Evolutionary conservation across 1,140 invertebrate species (phyloP), one percentile per base, ranked within the genome.

Genomic region (Pseudomyrmex gracilis): DNA sequence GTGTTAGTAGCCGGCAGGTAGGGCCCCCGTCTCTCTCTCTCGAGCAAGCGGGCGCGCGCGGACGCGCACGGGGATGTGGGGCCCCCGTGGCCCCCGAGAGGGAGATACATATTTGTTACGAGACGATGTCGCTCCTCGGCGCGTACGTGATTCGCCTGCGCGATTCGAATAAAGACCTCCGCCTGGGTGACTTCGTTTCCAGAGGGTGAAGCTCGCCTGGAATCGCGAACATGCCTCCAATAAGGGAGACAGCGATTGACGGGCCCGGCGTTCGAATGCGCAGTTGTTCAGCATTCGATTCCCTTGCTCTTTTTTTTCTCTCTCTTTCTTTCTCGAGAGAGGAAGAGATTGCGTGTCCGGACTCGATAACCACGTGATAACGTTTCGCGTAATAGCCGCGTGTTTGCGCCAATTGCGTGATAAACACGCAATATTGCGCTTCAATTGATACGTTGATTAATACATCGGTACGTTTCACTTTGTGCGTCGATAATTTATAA

Each of bases 21-120:
- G 13, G 89, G n/a, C n/a, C 85, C 89, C 86, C 83, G 57, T 76
- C 80, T 76, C 20, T 34, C 34, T 34, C 34, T 34, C 34, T 34
- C 34, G 4, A 34, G 5, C 34, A 5, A 5, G 34, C 34, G 57
- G 47, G 71, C 55, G 67, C 17, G 71, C 82, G 15, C 77, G 84
- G 73, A 64, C 57, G 24, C 57, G 24, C 61, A 45, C 47, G 43
- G 57, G 71, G 80, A 86, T 80, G 58, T 80, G 85, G 86, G 85
- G 84, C 73, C 77, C 70, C 5, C 34, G 34, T 34, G 76, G 85
- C 67, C n/a, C 86, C 3, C 49, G 49, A 51, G 85, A 88, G 82
- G 88, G 90, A 92, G 90, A 93, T 93, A 93, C 93, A 93, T 94
- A 94, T 94, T 94, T 94, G 93, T 94, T 94, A 93, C 89, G 92